phyloP scores from a whole-genome alignment of 2,888 invertebrate genomes.

The Spodoptera exigua region DNA sequence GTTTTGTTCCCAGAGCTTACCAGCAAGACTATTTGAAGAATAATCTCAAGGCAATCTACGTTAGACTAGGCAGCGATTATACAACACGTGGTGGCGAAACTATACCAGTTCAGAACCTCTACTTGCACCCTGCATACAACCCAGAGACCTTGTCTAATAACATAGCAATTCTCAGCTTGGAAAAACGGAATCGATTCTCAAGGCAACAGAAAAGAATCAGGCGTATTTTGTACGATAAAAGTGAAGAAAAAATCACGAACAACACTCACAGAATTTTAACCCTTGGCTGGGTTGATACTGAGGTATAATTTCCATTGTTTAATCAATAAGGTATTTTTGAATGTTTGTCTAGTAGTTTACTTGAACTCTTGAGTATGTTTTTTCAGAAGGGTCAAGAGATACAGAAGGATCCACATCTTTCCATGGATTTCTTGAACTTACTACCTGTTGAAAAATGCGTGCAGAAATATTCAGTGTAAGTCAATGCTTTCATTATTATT shows the following conservation, averaged over 20 bases:
- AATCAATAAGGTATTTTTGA: not conserved
- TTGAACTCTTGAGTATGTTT: not conserved
- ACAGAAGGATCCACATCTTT: constrained; percentile 38
- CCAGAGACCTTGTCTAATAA: constrained; percentile 61
- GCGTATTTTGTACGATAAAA: constrained; percentile 60
- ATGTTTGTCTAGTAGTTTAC: not conserved
- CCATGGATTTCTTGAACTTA: constrained; percentile 53
- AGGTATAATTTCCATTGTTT: constrained; percentile 53
- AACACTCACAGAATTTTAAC: constrained; percentile 51
- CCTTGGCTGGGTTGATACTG: constrained; percentile 70
- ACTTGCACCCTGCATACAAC: constrained; percentile 66
- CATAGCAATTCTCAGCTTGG: constrained; percentile 62
- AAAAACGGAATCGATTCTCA: constrained; percentile 37
- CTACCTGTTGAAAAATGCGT: constrained; percentile 59
- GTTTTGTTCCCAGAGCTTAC: constrained; percentile 49
- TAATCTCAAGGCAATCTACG: constrained; percentile 48
- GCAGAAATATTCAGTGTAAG: constrained; percentile 65
- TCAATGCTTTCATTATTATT: not conserved
- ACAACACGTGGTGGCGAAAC: constrained; percentile 56
- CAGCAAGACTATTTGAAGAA: constrained; percentile 47
- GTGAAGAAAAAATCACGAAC: constrained; percentile 15
- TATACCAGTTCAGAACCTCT: constrained; percentile 52
- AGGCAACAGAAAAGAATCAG: constrained; percentile 56
- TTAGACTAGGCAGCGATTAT: constrained; percentile 66
- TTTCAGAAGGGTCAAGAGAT: constrained; percentile 27